Evolutionary conservation across 2,888 invertebrate species (phyloP).

Genomic region (Vesta saturnalis): DNA sequence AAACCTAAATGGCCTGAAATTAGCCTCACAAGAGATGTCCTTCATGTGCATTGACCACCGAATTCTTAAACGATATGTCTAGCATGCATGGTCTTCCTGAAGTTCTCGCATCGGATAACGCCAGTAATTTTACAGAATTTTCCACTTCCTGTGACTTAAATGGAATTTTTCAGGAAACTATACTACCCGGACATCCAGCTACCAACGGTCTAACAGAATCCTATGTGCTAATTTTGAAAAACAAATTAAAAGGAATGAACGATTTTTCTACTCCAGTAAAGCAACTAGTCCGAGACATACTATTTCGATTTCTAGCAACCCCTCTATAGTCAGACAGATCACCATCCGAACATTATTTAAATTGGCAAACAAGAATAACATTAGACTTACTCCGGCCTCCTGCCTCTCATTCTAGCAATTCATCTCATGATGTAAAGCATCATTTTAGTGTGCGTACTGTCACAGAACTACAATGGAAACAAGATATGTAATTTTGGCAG

Average conservation of each 20-base stretch:
- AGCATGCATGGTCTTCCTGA: conserved; percentile 42
- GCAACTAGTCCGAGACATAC: background rate
- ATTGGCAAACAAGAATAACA: too few species aligned
- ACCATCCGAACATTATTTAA: background rate
- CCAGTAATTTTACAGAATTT: conserved; percentile 45
- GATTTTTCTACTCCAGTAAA: background rate
- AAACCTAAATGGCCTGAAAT: conserved; percentile 49
- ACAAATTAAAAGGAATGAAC: background rate
- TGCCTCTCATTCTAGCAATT: too few species aligned
- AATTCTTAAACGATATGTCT: conserved; percentile 40
- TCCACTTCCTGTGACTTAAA: conserved; percentile 30
- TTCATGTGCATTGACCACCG: conserved; percentile 38
- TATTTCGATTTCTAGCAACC: background rate
- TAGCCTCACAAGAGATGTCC: conserved; percentile 27
- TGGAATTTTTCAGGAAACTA: conserved; percentile 41
- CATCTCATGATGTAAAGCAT: too few species aligned
- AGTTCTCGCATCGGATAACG: conserved; percentile 44
- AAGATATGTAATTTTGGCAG: too few species aligned
- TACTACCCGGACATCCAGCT: conserved; percentile 34
- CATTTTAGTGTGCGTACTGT: too few species aligned
- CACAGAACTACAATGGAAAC: too few species aligned
- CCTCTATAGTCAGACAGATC: background rate
- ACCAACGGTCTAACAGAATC: conserved; percentile 35
- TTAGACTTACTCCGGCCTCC: background rate
- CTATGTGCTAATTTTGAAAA: background rate